Percentiles rank a stretch among this genome's conserved stretches.
phyloP scores from a whole-genome alignment of 1,140 invertebrate genomes.

The Drosophila lini region DNA sequence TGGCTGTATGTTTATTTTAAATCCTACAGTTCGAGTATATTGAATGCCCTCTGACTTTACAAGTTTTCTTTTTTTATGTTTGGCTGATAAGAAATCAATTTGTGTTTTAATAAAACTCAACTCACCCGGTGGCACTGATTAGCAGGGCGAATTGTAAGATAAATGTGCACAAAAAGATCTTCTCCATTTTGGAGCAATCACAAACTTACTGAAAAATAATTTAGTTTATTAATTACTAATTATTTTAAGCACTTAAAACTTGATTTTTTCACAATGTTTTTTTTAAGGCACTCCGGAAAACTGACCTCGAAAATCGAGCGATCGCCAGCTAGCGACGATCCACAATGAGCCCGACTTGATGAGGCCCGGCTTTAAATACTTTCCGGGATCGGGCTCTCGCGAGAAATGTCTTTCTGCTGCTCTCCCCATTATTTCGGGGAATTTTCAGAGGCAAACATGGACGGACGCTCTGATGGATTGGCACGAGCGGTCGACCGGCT shows the following conservation, averaged over 20 bases:
- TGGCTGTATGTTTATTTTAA: neutral
- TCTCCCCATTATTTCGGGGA: slow-evolving; percentile 23
- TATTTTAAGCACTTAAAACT: neutral
- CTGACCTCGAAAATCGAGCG: slow-evolving; percentile 16
- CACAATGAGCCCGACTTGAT: slow-evolving; percentile 55
- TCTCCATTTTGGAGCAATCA: slow-evolving; percentile 45
- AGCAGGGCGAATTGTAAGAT: slow-evolving; percentile 54
- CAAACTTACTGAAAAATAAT: slow-evolving; percentile 11
- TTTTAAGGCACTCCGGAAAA: slow-evolving; percentile 7
- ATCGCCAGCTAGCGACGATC: slow-evolving; percentile 23
- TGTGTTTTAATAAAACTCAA: neutral
- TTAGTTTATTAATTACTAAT: neutral
- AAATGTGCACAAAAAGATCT: slow-evolving; percentile 27
- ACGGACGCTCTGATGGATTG: slow-evolving; percentile 6
- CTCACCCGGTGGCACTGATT: slow-evolving; percentile 59
- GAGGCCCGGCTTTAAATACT: slow-evolving; percentile 50
- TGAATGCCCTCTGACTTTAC: neutral
- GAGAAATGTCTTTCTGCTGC: neutral
- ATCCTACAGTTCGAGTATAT: too few species aligned
- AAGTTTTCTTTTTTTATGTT: neutral
- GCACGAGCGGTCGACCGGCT: neutral
- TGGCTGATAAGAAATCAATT: slow-evolving; percentile 25
- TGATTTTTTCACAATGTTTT: slow-evolving; percentile 2
- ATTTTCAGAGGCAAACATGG: slow-evolving; percentile 35
- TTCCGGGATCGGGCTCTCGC: slow-evolving; percentile 9